These are phyloP conservation scores for Caenorhabditis plicata DNA, from an alignment of 2,888 invertebrate species.

Conservation along the genomic window DNA sequence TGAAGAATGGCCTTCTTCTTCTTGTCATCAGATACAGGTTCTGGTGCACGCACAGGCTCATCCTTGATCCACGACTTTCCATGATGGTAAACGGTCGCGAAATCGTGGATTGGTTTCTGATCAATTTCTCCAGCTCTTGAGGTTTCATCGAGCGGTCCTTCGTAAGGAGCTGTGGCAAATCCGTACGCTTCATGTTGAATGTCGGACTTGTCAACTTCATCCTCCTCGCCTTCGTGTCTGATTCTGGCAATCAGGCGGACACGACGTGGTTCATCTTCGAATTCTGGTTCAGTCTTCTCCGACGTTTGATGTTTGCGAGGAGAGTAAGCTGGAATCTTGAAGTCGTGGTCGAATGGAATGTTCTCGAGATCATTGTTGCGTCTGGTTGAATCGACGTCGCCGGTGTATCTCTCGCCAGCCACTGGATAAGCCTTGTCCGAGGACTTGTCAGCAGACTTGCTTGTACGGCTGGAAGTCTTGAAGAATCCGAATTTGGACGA, in stretches of 20 bases:
- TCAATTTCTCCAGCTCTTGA: constrained; percentile 16
- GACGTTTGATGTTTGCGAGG: not conserved
- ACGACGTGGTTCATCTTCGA: not conserved
- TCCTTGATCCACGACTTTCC: constrained; percentile 21
- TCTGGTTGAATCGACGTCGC: constrained; percentile 1
- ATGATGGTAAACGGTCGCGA: constrained; percentile 20
- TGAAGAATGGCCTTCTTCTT: too few relatives aligned
- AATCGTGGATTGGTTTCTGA: constrained; percentile 13
- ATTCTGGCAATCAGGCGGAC: constrained; percentile 14
- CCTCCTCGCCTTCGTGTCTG: constrained; percentile 37
- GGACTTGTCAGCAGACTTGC: too few relatives aligned
- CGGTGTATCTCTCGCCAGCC: not conserved
- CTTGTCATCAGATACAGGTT: too few relatives aligned
- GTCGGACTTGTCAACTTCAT: constrained; percentile 24
- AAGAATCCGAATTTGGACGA: constrained; percentile 4
- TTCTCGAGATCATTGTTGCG: constrained; percentile 8
- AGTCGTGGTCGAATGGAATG: constrained; percentile 1
- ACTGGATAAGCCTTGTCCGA: not conserved
- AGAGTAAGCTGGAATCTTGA: not conserved
- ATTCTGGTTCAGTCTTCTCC: not conserved
- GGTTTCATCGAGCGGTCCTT: constrained; percentile 24
- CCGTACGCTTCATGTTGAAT: constrained; percentile 16
- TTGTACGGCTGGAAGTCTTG: too few relatives aligned
- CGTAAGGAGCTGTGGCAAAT: constrained; percentile 10
- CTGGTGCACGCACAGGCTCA: too few relatives aligned